phyloP scores from a whole-genome alignment of 2,888 invertebrate species.

The Gonocerus acuteangulatus region DNA sequence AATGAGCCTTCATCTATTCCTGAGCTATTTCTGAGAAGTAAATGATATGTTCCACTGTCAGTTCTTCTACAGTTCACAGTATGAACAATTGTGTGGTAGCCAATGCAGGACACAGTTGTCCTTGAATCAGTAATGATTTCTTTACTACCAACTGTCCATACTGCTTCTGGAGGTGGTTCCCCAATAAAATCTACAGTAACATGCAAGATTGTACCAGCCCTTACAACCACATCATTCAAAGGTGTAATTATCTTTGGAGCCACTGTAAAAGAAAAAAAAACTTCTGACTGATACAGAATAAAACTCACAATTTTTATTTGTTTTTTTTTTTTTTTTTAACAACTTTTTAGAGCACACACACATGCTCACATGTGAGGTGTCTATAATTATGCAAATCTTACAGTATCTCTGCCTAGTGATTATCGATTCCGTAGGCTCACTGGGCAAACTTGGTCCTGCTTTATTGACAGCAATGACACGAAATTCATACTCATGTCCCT shows the following conservation, averaged over 20 bases:
- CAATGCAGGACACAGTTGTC: constrained; percentile 81
- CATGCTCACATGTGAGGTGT: too few species aligned
- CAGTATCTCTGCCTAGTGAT: constrained; percentile 74
- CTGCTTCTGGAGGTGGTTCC: constrained; percentile 83
- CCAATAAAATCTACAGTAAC: constrained; percentile 86
- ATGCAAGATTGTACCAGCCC: constrained; percentile 85
- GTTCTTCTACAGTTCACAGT: constrained; percentile 86
- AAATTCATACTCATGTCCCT: constrained; percentile 96
- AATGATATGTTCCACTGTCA: constrained; percentile 84
- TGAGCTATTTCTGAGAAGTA: constrained; percentile 82
- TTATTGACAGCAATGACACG: constrained; percentile 90
- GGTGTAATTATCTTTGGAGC: constrained; percentile 92
- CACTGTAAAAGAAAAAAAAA: constrained; percentile 48
- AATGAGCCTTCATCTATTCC: constrained; percentile 90
- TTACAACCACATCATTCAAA: constrained; percentile 80
- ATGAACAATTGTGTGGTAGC: constrained; percentile 84
- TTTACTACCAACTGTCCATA: constrained; percentile 72
- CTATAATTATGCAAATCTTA: too few species aligned
- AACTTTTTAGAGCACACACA: too few species aligned
- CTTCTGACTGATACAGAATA: too few species aligned
- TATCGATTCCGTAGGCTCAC: constrained; percentile 81
- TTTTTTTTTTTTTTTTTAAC: too few species aligned
- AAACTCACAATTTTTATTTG: too few species aligned
- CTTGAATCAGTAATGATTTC: constrained; percentile 68
- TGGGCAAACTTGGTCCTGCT: constrained; percentile 92